Evolutionary conservation across 2,888 invertebrate genomes (phyloP).

Genomic region (Caenorhabditis japonica): DNA sequence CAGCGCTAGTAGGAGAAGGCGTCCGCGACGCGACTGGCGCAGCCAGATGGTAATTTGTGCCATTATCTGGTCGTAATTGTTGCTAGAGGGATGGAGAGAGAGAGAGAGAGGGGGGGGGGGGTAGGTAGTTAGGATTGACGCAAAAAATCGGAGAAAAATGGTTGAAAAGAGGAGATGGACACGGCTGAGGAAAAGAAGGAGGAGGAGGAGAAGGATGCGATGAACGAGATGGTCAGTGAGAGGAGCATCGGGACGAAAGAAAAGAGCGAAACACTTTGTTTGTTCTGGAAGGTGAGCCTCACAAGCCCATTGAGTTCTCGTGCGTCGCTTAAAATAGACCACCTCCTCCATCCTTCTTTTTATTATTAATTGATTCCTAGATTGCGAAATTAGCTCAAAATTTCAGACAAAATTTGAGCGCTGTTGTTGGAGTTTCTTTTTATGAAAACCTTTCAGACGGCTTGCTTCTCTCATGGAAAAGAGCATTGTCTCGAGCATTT

Average conservation of each 20-base stretch:
- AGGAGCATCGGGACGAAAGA: constrained; percentile 21
- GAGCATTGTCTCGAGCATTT: constrained; percentile 39
- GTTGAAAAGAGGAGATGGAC: too few relatives aligned
- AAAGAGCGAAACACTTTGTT: constrained; percentile 49
- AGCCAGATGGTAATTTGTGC: constrained; percentile 12
- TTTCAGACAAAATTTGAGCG: too few relatives aligned
- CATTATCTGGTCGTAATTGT: constrained; percentile 20
- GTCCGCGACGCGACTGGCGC: constrained; percentile 6
- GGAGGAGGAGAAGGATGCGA: constrained; percentile 11
- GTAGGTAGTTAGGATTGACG: neutral
- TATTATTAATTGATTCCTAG: too few relatives aligned
- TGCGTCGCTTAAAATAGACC: constrained; percentile 29
- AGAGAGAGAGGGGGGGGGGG: constrained; percentile 8
- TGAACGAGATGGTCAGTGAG: constrained; percentile 23
- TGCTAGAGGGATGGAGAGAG: constrained; percentile 8
- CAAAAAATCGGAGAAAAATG: too few relatives aligned
- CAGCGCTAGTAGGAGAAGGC: too few relatives aligned
- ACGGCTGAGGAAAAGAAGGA: neutral
- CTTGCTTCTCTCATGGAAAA: too few relatives aligned
- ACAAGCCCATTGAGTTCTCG: constrained; percentile 16
- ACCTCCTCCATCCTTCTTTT: neutral
- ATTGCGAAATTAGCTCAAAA: too few relatives aligned
- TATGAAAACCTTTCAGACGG: too few relatives aligned
- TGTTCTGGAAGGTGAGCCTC: constrained; percentile 49
- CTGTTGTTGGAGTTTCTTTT: too few relatives aligned